Evolutionary conservation across 2,888 invertebrate genomes (phyloP).

Genomic region (Blastobasis adustella): DNA sequence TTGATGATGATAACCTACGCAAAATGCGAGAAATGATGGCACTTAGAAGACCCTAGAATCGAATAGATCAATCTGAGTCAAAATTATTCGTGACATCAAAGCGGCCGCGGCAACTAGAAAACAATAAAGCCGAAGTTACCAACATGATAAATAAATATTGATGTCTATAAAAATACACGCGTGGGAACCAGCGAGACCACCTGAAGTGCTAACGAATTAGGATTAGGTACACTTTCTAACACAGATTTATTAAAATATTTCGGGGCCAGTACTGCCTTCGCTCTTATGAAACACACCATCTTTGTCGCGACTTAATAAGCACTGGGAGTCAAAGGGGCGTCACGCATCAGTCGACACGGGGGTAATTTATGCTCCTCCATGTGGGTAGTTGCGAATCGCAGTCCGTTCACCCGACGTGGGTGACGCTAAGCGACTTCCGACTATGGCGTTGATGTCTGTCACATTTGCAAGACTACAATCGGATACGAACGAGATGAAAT

Average conservation of each 20-base stretch:
- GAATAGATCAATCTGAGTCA: no score
- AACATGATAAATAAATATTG: no score
- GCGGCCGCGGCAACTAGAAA: no score
- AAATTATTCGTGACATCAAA: no score
- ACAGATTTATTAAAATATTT: no score
- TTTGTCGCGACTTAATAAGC: no score
- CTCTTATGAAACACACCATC: no score
- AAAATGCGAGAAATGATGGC: not conserved
- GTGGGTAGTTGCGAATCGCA: constrained; percentile 45
- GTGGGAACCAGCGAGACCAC: constrained; percentile 25
- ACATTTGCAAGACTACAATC: constrained; percentile 5
- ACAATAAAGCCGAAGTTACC: no score
- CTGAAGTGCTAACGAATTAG: constrained; percentile 21
- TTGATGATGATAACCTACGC: no score
- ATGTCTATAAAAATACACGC: constrained; percentile 1
- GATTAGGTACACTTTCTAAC: no score
- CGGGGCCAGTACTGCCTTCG: no score
- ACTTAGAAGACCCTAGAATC: not conserved
- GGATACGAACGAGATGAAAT: constrained; percentile 3
- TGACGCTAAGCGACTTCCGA: constrained; percentile 16
- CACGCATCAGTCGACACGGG: not conserved
- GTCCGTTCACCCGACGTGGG: constrained; percentile 48
- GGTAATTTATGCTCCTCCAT: constrained; percentile 13
- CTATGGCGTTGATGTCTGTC: constrained; percentile 9
- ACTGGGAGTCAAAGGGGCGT: no score